phyloP scores from a whole-genome alignment of 2,113 vertebrate genomes.

The Sander lucioperca region DNA sequence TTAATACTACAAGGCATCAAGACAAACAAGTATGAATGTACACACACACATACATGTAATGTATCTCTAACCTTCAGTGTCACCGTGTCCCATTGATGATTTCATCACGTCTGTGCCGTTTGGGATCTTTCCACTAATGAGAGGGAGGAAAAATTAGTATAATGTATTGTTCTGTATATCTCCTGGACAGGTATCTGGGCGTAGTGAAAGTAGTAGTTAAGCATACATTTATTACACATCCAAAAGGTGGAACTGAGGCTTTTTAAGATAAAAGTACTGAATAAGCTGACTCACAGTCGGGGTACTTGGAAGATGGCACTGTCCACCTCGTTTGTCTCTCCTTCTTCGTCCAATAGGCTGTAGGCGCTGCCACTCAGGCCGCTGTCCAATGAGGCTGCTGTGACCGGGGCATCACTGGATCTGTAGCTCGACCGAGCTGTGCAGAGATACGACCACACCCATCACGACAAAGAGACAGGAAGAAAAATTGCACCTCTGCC shows the following conservation, averaged over 20 bases:
- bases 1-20: neutral
- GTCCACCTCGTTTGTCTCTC: constrained; percentile 90
- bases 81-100: constrained; percentile 84
- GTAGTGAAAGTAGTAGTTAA: neutral
- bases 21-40: neutral
- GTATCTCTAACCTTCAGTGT: constrained; percentile 88
- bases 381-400: constrained; percentile 92
- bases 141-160: constrained; percentile 9
- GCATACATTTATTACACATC: neutral
- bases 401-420: constrained; percentile 90
- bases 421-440: constrained; percentile 91
- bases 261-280: neutral
- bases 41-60: neutral
- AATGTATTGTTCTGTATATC: neutral
- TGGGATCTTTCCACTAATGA: constrained; percentile 93
- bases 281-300: constrained; percentile 90
- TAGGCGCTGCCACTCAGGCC: constrained; percentile 94
- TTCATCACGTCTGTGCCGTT: constrained; percentile 88
- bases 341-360: constrained; percentile 92
- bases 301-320: constrained; percentile 94
- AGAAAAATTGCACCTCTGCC: constrained; percentile 30
- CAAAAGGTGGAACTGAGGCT: neutral
- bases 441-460: constrained; percentile 72
- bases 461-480: constrained; percentile 56
- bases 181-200: neutral